These are phyloP conservation scores for Actinemys pallida DNA, from an alignment of 2,113 vertebrate genomes.

Conservation along the genomic window DNA sequence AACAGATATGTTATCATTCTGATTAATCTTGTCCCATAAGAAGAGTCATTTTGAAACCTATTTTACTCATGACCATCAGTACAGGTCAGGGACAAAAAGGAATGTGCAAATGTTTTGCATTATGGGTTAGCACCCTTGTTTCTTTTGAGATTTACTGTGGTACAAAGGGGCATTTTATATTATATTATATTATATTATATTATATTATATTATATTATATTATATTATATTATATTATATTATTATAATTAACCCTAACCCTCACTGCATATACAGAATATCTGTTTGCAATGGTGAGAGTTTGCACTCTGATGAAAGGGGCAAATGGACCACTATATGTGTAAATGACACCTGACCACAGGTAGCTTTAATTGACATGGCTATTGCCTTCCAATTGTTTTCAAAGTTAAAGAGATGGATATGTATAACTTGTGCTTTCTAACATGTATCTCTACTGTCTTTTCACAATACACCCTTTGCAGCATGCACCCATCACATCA, in stretches of 20 bases:
- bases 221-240: no score
- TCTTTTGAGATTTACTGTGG: not conserved
- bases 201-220: not conserved
- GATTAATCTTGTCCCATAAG: not conserved
- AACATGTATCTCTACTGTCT: not conserved
- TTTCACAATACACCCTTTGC: not conserved
- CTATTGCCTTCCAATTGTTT: constrained; percentile 8
- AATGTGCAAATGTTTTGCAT: not conserved
- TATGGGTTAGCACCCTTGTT: fast-evolving
- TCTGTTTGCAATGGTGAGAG: not conserved
- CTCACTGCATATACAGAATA: not conserved
- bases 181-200: not conserved
- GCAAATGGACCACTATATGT: not conserved
- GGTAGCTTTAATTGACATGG: constrained; percentile 33
- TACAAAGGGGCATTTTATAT: not conserved
- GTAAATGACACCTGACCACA: not conserved
- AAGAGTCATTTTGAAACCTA: not conserved
- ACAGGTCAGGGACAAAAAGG: not conserved
- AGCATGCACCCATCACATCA: constrained; percentile 28
- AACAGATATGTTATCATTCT: no score
- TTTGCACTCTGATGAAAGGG: not conserved
- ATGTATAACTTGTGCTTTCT: constrained; percentile 49
- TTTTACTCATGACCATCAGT: not conserved
- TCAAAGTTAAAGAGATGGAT: not conserved
- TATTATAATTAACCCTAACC: no score